A percentile compares a stretch with the other conserved stretches of the same genome.
Conservation (phyloP, 2,797 vertebrate species). For the Cuniculus paca region DNA sequence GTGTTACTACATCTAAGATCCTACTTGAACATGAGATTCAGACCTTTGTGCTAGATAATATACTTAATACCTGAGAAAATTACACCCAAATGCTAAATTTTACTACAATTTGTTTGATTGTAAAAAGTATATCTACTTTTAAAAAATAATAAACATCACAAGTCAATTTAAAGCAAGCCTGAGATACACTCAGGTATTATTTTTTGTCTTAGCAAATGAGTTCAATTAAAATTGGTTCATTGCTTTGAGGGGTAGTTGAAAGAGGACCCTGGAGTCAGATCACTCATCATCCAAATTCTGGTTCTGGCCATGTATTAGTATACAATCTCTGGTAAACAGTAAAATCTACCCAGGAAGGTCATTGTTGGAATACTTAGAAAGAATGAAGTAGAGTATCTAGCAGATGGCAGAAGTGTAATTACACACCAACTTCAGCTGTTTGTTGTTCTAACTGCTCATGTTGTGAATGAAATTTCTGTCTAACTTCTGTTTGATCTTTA, state of each 20-base stretch:
- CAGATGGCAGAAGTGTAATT: background rate
- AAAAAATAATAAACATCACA: background rate
- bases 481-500: slow-evolving; percentile 2
- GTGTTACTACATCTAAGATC: background rate
- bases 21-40: background rate
- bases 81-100: slow-evolving; percentile 40
- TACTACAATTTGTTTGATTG: background rate
- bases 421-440: background rate
- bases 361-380: background rate
- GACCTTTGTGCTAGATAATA: background rate
- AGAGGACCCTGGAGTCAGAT: background rate
- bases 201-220: slow-evolving; percentile 33
- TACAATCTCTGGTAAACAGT: background rate
- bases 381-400: background rate
- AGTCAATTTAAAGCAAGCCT: background rate
- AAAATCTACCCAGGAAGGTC: background rate
- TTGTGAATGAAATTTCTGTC: background rate
- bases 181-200: background rate
- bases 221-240: background rate
- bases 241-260: background rate
- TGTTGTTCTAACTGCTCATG: background rate
- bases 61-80: background rate
- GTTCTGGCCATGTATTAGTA: background rate
- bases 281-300: slow-evolving; percentile 32
- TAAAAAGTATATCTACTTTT: background rate